These are phyloP conservation scores for Spinibarbus caldwelli DNA, from an alignment of 2,797 vertebrate species.

Conservation along the genomic window DNA sequence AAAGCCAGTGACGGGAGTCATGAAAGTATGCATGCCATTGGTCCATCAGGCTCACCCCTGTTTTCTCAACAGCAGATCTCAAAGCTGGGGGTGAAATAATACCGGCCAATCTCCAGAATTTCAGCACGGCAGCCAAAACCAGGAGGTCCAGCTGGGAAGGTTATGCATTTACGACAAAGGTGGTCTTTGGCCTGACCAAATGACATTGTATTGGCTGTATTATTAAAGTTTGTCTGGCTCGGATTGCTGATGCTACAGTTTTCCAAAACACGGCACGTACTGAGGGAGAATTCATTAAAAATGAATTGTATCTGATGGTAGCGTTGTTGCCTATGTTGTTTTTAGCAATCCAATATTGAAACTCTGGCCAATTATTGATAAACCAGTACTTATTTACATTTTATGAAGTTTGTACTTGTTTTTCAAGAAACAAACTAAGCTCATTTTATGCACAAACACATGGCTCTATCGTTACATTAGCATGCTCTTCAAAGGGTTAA, in stretches of 20 bases:
- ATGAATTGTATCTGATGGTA: not conserved
- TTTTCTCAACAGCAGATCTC: slow-evolving; percentile 47
- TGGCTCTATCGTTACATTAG: not conserved
- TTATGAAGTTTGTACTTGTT: not conserved
- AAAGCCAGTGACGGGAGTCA: slow-evolving; percentile 66
- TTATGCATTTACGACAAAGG: slow-evolving; percentile 23
- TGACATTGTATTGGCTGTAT: slow-evolving; percentile 31
- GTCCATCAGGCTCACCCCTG: slow-evolving; percentile 53
- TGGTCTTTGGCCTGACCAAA: slow-evolving; percentile 24
- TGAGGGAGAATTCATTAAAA: not conserved
- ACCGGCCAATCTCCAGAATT: slow-evolving; percentile 35
- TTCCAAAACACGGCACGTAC: not conserved
- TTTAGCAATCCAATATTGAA: not conserved
- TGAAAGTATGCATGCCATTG: slow-evolving; percentile 61
- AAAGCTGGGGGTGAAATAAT: slow-evolving; percentile 61
- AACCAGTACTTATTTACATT: not conserved
- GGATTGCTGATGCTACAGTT: not conserved
- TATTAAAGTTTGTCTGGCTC: slow-evolving; percentile 13
- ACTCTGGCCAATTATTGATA: not conserved
- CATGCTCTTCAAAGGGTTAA: not conserved
- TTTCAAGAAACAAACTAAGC: not conserved
- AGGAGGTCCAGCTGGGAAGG: slow-evolving; percentile 37
- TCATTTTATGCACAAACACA: not conserved
- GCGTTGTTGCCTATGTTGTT: not conserved
- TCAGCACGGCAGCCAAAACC: slow-evolving; percentile 37